Base-by-base conservation (phyloP, 2,888 invertebrate species). In the Cheiracanthium punctorium region DNA sequence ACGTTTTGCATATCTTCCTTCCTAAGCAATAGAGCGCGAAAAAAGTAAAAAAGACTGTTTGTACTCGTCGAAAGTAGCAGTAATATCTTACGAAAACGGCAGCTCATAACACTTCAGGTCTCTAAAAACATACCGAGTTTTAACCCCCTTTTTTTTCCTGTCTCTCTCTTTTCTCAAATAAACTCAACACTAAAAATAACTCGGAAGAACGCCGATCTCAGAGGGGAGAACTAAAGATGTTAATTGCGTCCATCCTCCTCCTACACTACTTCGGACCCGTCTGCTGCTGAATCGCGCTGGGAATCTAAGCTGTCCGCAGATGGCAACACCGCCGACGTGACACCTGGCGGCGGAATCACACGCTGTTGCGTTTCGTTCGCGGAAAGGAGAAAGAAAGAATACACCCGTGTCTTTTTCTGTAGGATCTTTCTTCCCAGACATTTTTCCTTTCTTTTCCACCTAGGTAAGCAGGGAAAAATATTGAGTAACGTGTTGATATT, bases 261-360 rank as follows among this genome's bases (percentile, higher is more conserved):
- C 84, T 82, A 82, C 64, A 52, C 84, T 79, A 80, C 84, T 74
- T 79, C 82, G 76, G 70, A 71, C 64, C 14, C 75, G 75, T 76
- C 58, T 24, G 73, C 20, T 67, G 30, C 37, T 33, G 20, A 17
- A 4, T 24, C 24, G 5, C 24, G 1, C 5, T 5, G 4, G 58
- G 4, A 17, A 24, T 24, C 24, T 24, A 24, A 24, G 58, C 20
- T 5, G 4, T 17, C 24, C 37, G 69, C 84, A 85, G 84, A 79
- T 84, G 84, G 84, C 84, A 79, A 17, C 41, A 33, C 58, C 14
- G 58, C 79, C 43, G 73, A 12, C 41, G 24, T 73, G 84, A 69
- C 84, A 85, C 69, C 84, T 85, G 84, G 82, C n/a, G 82, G 84
- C n/a, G 48, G 29, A 67, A 58, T 67, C 20, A 30, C 52, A 74